Percentiles rank a stretch among this genome's conserved stretches.
These are phyloP conservation scores for Epirrhoe alternata DNA, from an alignment of 2,888 invertebrate genomes.

Conservation along the genomic window DNA sequence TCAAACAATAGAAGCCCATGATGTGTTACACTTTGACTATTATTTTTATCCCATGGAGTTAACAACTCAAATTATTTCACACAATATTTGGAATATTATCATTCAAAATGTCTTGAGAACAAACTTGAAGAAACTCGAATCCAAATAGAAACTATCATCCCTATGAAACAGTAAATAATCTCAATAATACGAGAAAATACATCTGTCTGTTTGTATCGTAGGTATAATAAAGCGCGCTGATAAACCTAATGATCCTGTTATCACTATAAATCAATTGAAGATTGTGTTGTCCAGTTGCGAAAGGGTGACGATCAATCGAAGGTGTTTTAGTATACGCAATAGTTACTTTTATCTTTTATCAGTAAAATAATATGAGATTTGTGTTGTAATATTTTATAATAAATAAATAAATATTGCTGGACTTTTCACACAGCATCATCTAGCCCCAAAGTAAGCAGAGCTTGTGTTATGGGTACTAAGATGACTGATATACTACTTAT, in stretches of 20 bases:
- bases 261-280: constrained; percentile 7
- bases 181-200: not conserved
- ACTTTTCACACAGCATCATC: no score
- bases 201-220: not conserved
- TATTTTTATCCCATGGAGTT: not conserved
- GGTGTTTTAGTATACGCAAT: constrained; percentile 1
- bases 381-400: not conserved
- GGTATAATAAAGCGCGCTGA: not conserved
- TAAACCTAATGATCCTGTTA: constrained; percentile 1
- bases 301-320: constrained; percentile 9
- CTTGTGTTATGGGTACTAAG: no score
- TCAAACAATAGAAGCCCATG: not conserved
- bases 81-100: not conserved
- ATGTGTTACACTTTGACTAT: not conserved
- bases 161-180: not conserved
- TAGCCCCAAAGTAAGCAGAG: no score
- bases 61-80: no score
- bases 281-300: constrained; percentile 6
- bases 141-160: not conserved
- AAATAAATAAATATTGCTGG: no score
- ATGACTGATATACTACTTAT: no score
- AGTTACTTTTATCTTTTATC: constrained; percentile 1
- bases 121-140: not conserved
- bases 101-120: not conserved
- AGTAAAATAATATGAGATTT: not conserved